phyloP scores from a whole-genome alignment of 2,888 invertebrate genomes.

The Osmoderma eremita region DNA sequence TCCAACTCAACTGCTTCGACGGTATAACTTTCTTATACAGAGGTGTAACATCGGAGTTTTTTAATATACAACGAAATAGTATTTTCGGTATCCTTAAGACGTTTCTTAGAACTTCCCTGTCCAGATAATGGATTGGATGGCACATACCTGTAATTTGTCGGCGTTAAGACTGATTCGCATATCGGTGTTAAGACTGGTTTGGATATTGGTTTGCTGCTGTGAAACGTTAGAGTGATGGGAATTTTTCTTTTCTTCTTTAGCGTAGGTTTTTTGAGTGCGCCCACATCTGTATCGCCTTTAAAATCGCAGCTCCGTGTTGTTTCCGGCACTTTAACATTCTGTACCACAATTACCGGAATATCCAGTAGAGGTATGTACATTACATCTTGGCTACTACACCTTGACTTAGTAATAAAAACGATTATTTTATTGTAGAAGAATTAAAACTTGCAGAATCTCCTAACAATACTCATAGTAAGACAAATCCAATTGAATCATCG shows the following conservation, averaged over 20 bases:
- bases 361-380: neutral
- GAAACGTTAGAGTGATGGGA: neutral
- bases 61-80: conserved; percentile 35
- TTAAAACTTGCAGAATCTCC: too few species aligned
- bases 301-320: too few species aligned
- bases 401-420: too few species aligned
- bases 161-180: too few species aligned
- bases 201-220: neutral
- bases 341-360: too few species aligned
- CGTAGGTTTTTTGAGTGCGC: neutral
- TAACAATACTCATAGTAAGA: too few species aligned
- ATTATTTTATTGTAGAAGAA: too few species aligned
- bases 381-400: neutral
- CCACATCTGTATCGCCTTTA: too few species aligned
- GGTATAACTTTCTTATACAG: conserved; percentile 33
- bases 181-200: too few species aligned
- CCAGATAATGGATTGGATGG: neutral
- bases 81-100: conserved; percentile 26
- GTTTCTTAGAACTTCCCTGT: conserved; percentile 4
- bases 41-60: conserved; percentile 27
- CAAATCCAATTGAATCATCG: too few species aligned
- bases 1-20: neutral
- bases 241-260: conserved; percentile 4
- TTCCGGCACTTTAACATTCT: too few species aligned
- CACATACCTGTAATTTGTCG: neutral